A percentile compares a stretch with the other conserved stretches of the same genome.
phyloP scores from a whole-genome alignment of 2,113 vertebrate genomes.

The Phycodurus eques region DNA sequence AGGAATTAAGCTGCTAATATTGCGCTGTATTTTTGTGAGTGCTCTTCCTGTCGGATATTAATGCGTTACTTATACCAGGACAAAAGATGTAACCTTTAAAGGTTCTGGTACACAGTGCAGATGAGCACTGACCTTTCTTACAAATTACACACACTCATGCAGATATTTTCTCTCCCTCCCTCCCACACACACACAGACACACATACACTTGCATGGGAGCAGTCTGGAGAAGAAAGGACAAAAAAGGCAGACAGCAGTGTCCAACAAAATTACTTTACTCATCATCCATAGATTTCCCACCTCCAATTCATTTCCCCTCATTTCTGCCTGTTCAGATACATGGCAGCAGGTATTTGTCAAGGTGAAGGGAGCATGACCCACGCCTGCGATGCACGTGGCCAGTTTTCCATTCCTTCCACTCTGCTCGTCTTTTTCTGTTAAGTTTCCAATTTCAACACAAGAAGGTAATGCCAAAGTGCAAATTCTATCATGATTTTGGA shows the following conservation, averaged over 20 bases:
- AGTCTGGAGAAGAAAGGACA: constrained; percentile 35
- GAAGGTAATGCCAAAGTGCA: constrained; percentile 49
- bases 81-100: constrained; percentile 76
- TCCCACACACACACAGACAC: constrained; percentile 16
- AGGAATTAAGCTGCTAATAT: constrained; percentile 17
- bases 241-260: constrained; percentile 63
- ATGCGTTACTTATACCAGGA: constrained; percentile 64
- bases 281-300: constrained; percentile 64
- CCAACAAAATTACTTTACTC: constrained; percentile 71
- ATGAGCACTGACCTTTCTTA: constrained; percentile 73
- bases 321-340: constrained; percentile 56
- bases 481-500: constrained; percentile 33
- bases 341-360: constrained; percentile 65
- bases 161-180: background rate
- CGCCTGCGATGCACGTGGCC: constrained; percentile 48
- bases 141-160: constrained; percentile 40
- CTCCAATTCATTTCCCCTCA: constrained; percentile 60
- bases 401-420: constrained; percentile 59
- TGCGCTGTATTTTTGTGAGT: constrained; percentile 25
- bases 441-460: constrained; percentile 54
- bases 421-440: constrained; percentile 55
- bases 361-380: constrained; percentile 55
- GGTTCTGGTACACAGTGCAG: constrained; percentile 67
- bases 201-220: constrained; percentile 33
- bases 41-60: constrained; percentile 30